Evolutionary conservation across 1,140 invertebrate species (phyloP), one percentile per base, ranked within the genome.

Genomic region (Gryllus bimaculatus): DNA sequence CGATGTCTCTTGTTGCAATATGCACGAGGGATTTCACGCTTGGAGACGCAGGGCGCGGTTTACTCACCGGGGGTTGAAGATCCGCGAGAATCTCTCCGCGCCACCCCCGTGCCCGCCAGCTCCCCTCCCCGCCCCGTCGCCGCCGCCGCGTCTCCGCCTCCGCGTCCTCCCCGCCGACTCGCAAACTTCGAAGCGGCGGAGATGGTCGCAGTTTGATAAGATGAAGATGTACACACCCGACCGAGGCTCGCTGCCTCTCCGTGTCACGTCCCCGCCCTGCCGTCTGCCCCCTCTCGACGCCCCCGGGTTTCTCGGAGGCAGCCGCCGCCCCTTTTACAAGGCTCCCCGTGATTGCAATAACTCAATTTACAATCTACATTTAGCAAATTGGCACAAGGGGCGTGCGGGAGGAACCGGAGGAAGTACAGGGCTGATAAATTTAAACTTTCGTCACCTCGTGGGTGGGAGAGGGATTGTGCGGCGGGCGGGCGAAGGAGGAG

Each of bases 1-100:
- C 54, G 54, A 66, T 66, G 54, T 66, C 54, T 66, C 54, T 66
- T 66, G 54, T 66, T 66, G 54, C 54, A 66, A 18, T 66, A 66
- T 66, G 54, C 54, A 66, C 54, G 54, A 66, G 54, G 54, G 54
- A 66, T 66, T 66, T 66, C 54, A 66, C 54, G 54, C 18, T 66
- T 18, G 54, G 54, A 66, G 10, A 18, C 54, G 54, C 54, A 10
- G 7, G 10, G 18, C 54, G 54, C 7, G 54, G 54, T 66, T 66
- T 66, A 18, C 54, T 66, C 54, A 13, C 2, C 18, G 10, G 54
- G 54, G 18, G 54, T 66, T 18, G 54, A 66, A 66, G 54, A 66
- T 66, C 54, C 54, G 18, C 54, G 54, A 66, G 54, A 66, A 66
- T 66, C 10, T 54, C 49, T 15, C 49, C 15, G n/a, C 49, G 15